Evolutionary conservation across 2,113 vertebrate species (phyloP).

Genomic region (Phocoena sinus): DNA sequence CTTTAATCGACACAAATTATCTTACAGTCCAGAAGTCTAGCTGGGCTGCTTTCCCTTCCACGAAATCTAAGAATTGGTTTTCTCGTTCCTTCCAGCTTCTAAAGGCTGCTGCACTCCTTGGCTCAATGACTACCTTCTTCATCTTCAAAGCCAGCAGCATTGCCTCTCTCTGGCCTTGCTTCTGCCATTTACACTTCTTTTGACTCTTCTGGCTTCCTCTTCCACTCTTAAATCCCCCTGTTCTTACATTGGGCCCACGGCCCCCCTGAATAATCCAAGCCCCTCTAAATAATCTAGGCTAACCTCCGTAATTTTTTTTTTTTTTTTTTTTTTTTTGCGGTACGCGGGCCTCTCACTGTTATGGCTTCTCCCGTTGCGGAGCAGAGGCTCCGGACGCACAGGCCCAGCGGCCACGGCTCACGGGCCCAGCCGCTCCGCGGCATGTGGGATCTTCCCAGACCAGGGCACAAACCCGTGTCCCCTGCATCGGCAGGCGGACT

Average conservation of each 20-base stretch:
- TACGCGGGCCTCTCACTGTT: too few relatives aligned
- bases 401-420: too few relatives aligned
- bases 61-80: neutral
- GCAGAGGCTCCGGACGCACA: too few relatives aligned
- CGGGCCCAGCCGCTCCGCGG: too few relatives aligned
- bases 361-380: too few relatives aligned
- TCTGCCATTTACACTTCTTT: neutral
- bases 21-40: neutral
- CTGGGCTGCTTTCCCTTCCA: neutral
- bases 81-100: neutral
- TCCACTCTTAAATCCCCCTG: neutral
- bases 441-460: too few relatives aligned
- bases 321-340: too few relatives aligned
- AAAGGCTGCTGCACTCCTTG: neutral
- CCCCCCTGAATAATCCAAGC: neutral
- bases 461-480: too few relatives aligned
- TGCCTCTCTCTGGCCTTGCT: neutral
- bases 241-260: neutral
- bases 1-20: neutral
- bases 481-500: too few relatives aligned
- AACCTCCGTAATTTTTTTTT: neutral
- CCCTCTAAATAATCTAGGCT: neutral
- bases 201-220: neutral
- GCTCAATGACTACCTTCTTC: neutral
- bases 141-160: neutral